Evolutionary conservation across 2,888 invertebrate genomes (phyloP).

Genomic region (Netelia fuscicornis): DNA sequence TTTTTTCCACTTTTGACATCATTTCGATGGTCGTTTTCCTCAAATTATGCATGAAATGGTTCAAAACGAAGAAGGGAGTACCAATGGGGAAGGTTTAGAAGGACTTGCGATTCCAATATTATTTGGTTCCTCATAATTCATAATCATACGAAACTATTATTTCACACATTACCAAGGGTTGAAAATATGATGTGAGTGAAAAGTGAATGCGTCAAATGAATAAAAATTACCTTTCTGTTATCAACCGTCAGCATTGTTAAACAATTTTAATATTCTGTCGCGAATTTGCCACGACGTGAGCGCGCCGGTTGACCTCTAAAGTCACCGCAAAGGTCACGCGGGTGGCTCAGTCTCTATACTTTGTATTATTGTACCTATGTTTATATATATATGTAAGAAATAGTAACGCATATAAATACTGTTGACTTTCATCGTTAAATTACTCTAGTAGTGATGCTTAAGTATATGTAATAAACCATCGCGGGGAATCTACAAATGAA

Average conservation of each 20-base stretch:
- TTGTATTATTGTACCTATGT: slow-evolving; percentile 1
- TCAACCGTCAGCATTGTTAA: neutral
- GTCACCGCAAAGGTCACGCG: neutral
- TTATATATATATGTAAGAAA: neutral
- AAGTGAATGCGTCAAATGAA: neutral
- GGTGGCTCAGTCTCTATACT: neutral
- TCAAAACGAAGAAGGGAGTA: too few relatives aligned
- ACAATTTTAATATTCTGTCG: slow-evolving; percentile 2
- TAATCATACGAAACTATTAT: neutral
- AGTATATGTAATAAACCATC: neutral
- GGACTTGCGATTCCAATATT: neutral
- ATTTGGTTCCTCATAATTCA: neutral
- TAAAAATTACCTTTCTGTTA: neutral
- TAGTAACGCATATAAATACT: neutral
- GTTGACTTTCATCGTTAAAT: neutral
- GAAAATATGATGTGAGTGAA: too few relatives aligned
- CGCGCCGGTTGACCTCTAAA: slow-evolving; percentile 8
- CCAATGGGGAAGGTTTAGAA: too few relatives aligned
- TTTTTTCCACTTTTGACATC: too few relatives aligned
- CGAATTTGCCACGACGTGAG: neutral
- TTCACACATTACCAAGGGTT: neutral
- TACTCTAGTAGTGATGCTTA: neutral
- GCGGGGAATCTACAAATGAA: too few relatives aligned
- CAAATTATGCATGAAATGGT: too few relatives aligned
- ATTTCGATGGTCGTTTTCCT: too few relatives aligned